A percentile compares a stretch with the other conserved stretches of the same genome.
Conservation (phyloP, 1,140 invertebrate genomes). For the Laupala kohalensis region DNA sequence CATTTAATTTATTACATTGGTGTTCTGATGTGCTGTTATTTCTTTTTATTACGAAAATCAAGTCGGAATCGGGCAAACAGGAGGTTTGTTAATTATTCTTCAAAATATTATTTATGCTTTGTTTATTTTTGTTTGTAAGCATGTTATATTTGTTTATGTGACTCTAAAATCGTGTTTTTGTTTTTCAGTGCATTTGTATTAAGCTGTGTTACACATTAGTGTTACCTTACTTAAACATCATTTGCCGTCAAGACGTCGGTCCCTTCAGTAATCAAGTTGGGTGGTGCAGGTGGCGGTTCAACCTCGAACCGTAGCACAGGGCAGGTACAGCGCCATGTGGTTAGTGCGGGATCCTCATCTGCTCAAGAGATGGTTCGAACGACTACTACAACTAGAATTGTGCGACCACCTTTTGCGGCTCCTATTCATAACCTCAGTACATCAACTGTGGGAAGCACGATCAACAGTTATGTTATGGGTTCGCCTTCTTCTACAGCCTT, state of each 20-base stretch:
- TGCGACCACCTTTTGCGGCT: conserved; percentile 2
- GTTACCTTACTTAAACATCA: background rate
- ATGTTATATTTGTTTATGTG: no score
- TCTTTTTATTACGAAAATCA: no score
- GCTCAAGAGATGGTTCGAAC: conserved; percentile 4
- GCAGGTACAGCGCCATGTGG: conserved; percentile 9
- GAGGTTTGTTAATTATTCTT: no score
- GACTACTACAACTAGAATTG: conserved; percentile 3
- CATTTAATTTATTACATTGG: no score
- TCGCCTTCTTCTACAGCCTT: background rate
- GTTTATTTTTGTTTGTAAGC: no score
- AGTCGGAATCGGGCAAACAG: no score
- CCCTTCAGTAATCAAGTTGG: conserved; percentile 11
- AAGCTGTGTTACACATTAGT: background rate
- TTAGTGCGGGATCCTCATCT: background rate
- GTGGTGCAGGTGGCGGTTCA: conserved; percentile 6
- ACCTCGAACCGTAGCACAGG: background rate
- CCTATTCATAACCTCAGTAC: background rate
- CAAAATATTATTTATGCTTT: no score
- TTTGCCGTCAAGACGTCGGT: conserved; percentile 7
- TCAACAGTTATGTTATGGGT: conserved; percentile 9
- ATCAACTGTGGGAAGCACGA: background rate
- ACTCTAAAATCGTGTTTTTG: no score
- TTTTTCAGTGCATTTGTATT: background rate
- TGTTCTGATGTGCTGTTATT: no score